Percentiles rank a stretch among this genome's conserved stretches.
Evolutionary conservation across 2,888 invertebrate species (phyloP).

Genomic region (Drosophila kokeensis): DNA sequence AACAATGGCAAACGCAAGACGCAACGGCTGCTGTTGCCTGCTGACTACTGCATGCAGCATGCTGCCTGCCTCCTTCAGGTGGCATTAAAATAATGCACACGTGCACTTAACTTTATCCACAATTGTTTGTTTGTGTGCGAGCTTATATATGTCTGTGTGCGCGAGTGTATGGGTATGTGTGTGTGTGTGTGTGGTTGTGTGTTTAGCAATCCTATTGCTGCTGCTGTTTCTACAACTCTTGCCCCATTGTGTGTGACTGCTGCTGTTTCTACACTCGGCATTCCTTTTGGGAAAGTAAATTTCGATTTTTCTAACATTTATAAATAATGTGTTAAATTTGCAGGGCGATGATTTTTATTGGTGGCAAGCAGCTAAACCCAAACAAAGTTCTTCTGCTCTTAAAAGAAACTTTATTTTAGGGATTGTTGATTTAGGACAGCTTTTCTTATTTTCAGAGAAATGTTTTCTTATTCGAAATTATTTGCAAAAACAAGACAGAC

Average conservation of each 20-base stretch:
- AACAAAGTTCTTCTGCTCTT: no score
- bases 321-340: no score
- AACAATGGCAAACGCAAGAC: conserved; percentile 41
- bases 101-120: conserved; percentile 83
- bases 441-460: neutral
- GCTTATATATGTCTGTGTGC: conserved; percentile 1
- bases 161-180: conserved; percentile 20
- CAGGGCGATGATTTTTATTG: no score
- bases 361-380: neutral
- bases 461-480: neutral
- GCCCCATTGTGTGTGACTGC: conserved; percentile 61
- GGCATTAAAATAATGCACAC: conserved; percentile 85
- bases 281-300: no score
- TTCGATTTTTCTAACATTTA: no score
- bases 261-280: conserved; percentile 9
- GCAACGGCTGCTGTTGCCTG: conserved; percentile 43
- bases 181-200: conserved; percentile 26
- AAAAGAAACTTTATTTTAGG: no score
- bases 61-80: conserved; percentile 78
- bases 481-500: neutral
- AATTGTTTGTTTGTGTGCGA: conserved; percentile 62
- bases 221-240: conserved; percentile 34
- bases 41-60: conserved; percentile 47
- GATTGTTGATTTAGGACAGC: neutral
- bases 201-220: conserved; percentile 23